Evolutionary conservation across 2,113 vertebrate species (phyloP).

Genomic region (Diphyllodes magnificus): DNA sequence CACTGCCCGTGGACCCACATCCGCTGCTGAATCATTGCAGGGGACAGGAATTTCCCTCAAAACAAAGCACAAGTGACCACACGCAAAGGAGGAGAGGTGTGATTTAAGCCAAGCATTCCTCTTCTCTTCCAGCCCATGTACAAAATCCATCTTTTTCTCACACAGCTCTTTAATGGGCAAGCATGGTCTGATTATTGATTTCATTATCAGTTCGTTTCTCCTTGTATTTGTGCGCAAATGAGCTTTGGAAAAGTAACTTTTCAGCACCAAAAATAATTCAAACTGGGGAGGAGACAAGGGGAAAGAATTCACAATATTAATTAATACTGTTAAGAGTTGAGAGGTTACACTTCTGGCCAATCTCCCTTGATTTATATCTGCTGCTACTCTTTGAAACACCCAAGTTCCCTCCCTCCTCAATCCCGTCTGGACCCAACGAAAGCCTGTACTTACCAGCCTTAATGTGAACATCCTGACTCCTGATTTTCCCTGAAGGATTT

Average conservation of each 20-base stretch:
- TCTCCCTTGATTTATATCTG: not conserved
- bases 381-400: not conserved
- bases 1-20: not conserved
- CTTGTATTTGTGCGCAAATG: not conserved
- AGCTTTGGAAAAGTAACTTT: not conserved
- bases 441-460: slow-evolving; percentile 87
- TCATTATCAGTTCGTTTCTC: not conserved
- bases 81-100: not conserved
- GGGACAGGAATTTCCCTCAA: not conserved
- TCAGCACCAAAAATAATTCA: not conserved
- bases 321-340: not conserved
- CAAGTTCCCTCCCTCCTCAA: not conserved
- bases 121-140: not conserved
- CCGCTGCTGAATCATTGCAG: not conserved
- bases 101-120: not conserved
- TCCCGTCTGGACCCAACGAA: accelerated
- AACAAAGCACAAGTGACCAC: not conserved
- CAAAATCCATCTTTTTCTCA: not conserved
- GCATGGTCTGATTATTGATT: not conserved
- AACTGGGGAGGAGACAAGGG: not conserved
- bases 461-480: slow-evolving; percentile 99
- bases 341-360: not conserved
- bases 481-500: slow-evolving; percentile 99
- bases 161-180: not conserved
- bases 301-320: not conserved